Conservation (phyloP, 2,888 invertebrate genomes). For the Clusia tigrina region DNA sequence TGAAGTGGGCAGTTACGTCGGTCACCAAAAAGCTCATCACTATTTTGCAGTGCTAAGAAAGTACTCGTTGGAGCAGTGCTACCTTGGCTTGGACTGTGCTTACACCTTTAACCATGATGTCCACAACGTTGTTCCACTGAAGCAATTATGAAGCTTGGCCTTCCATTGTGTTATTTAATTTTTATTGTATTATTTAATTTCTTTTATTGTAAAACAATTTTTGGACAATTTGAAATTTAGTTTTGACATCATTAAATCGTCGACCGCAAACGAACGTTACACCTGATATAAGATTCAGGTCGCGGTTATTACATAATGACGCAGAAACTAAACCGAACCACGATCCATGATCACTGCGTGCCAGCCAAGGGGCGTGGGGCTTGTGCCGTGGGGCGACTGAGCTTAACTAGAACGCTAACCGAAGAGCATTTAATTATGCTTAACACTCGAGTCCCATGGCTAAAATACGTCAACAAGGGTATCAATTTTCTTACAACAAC, state of each 20-base stretch:
- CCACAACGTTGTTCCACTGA: too few relatives aligned
- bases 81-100: too few relatives aligned
- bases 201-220: too few relatives aligned
- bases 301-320: slow-evolving; percentile 37
- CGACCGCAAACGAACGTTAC: slow-evolving; percentile 35
- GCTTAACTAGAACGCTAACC: slow-evolving; percentile 5
- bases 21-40: too few relatives aligned
- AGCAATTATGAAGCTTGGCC: too few relatives aligned
- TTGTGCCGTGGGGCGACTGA: background rate
- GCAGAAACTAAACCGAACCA: slow-evolving; percentile 9
- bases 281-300: slow-evolving; percentile 46
- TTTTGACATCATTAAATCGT: background rate
- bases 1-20: too few relatives aligned
- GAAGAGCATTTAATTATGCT: background rate
- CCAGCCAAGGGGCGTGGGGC: background rate
- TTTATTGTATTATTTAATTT: too few relatives aligned
- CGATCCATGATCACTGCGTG: background rate
- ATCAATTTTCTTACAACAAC: slow-evolving; percentile 22
- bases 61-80: too few relatives aligned
- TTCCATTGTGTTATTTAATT: too few relatives aligned
- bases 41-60: too few relatives aligned
- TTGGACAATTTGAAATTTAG: background rate
- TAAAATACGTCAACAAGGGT: slow-evolving; percentile 17
- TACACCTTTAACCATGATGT: too few relatives aligned
- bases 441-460: slow-evolving; percentile 8